Percentiles rank a stretch among this genome's conserved stretches.
These are phyloP conservation scores for Gymnarchus niloticus DNA, from an alignment of 2,113 vertebrate genomes.

Conservation along the genomic window DNA sequence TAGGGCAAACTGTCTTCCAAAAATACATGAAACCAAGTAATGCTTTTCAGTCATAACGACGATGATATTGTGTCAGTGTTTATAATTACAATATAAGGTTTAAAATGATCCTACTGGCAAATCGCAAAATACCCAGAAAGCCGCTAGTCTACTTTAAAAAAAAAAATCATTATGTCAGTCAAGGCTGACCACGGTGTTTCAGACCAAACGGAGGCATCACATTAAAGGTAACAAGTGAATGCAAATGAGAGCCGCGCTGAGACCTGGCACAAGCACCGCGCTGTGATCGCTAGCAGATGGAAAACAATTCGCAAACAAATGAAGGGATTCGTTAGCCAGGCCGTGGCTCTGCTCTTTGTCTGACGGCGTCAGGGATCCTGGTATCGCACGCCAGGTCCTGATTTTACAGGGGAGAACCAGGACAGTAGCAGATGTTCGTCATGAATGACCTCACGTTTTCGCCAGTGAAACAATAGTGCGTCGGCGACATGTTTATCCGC, in stretches of 20 bases:
- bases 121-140: not conserved
- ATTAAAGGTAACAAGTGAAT: slow-evolving; percentile 6
- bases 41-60: not conserved
- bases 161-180: not conserved
- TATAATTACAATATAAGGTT: too few species aligned
- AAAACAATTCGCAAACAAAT: slow-evolving; percentile 11
- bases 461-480: not conserved
- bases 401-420: not conserved
- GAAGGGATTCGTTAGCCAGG: slow-evolving; percentile 11
- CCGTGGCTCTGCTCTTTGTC: not conserved
- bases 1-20: not conserved
- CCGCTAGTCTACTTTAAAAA: not conserved
- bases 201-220: not conserved
- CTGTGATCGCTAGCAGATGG: slow-evolving; percentile 9
- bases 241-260: not conserved
- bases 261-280: not conserved
- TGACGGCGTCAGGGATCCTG: not conserved
- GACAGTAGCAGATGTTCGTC: not conserved
- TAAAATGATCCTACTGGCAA: not conserved
- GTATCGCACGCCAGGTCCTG: not conserved
- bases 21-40: not conserved
- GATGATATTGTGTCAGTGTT: not conserved
- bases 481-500: not conserved
- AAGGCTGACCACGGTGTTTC: not conserved
- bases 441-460: not conserved